These are phyloP conservation scores for Aegypius monachus DNA, from an alignment of 2,113 vertebrate genomes.

Conservation along the genomic window DNA sequence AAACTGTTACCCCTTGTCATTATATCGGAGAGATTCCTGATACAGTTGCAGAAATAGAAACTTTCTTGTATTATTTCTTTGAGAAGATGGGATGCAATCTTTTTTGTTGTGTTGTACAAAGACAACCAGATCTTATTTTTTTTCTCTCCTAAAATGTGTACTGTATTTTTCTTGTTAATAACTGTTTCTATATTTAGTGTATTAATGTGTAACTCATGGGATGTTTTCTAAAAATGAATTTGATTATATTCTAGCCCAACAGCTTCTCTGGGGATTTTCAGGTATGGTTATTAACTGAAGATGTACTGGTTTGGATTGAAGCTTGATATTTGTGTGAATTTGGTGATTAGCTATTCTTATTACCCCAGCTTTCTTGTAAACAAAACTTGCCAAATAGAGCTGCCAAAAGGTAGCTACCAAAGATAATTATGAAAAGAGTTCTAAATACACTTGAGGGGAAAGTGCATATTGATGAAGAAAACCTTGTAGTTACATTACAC, in stretches of 20 bases:
- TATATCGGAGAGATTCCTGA: neutral
- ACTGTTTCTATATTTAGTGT: neutral
- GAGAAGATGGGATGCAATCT: neutral
- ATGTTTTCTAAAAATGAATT: constrained; percentile 65
- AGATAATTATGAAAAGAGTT: neutral
- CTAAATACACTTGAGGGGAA: neutral
- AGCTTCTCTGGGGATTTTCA: constrained; percentile 94
- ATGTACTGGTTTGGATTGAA: constrained; percentile 58
- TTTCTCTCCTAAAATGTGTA: neutral
- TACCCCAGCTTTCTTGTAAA: neutral
- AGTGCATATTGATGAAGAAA: neutral
- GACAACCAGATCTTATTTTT: neutral
- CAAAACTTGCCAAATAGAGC: neutral
- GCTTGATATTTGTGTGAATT: constrained; percentile 64
- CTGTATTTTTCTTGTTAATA: neutral
- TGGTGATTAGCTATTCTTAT: constrained; percentile 39
- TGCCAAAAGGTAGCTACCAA: neutral
- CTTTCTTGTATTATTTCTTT: neutral
- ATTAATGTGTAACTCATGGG: neutral
- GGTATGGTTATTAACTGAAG: constrained; percentile 78
- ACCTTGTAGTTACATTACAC: neutral
- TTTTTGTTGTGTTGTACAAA: neutral
- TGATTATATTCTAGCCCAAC: constrained; percentile 90
- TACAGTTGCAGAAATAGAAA: neutral
- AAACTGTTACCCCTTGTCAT: neutral